Conservation (phyloP, 2,113 vertebrate species). For the Rutilus rutilus region DNA sequence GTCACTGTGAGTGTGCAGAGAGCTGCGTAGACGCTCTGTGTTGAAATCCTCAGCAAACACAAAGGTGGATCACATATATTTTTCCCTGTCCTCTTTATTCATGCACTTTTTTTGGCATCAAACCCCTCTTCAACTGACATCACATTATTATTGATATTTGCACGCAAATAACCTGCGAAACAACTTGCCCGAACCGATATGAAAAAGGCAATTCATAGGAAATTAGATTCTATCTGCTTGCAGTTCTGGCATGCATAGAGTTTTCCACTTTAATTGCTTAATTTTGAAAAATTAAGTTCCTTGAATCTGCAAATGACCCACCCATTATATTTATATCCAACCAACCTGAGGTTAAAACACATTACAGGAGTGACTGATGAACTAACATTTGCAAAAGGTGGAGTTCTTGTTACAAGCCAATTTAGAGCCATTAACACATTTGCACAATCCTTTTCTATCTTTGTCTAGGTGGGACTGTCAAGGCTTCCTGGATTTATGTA, state of each 20-base stretch:
- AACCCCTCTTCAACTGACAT: neutral
- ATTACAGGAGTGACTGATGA: neutral
- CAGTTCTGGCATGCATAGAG: neutral
- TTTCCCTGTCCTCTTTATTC: neutral
- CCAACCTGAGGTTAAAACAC: neutral
- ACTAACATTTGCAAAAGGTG: constrained; percentile 28
- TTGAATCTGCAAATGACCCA: neutral
- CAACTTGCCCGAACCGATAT: neutral
- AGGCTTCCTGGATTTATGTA: neutral
- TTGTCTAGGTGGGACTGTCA: constrained; percentile 17
- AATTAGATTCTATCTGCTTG: neutral
- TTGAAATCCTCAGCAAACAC: neutral
- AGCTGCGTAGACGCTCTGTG: neutral
- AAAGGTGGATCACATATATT: neutral
- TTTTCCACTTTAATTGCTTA: neutral
- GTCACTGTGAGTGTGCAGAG: constrained; percentile 14
- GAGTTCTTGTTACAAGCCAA: neutral
- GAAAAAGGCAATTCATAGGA: neutral
- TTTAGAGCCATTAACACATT: constrained; percentile 16
- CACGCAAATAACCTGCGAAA: neutral
- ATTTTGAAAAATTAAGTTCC: neutral
- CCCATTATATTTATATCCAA: neutral
- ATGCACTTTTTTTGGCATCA: neutral
- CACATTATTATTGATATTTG: neutral
- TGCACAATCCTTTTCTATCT: neutral